Conservation (phyloP, 2,797 vertebrate species). For the Benthosema pterotum region DNA sequence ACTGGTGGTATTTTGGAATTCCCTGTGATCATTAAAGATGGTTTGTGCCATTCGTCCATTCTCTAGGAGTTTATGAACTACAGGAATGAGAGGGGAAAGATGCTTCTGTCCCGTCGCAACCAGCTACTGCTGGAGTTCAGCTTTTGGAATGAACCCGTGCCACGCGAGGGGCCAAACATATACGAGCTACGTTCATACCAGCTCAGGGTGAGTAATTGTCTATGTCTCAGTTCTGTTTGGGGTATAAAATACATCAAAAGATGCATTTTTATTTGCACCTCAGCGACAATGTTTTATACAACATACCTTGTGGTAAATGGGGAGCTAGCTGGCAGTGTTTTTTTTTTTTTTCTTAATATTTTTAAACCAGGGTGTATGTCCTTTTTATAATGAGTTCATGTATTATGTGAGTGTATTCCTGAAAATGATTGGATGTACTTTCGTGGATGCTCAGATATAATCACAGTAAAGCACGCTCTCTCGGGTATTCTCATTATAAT, state of each 20-base stretch:
- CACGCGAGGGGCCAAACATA: constrained; percentile 91
- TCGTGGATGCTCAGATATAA: no score
- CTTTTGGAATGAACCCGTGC: constrained; percentile 94
- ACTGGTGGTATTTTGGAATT: constrained; percentile 7
- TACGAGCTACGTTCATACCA: constrained; percentile 95
- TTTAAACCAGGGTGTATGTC: no score
- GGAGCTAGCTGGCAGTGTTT: neutral
- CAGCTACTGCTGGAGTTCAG: constrained; percentile 95
- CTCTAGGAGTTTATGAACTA: constrained; percentile 87
- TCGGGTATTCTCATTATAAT: no score
- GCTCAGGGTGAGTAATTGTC: constrained; percentile 83
- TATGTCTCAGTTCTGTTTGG: neutral
- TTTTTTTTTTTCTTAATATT: neutral
- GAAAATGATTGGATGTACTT: no score
- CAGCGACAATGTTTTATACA: neutral
- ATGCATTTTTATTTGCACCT: neutral
- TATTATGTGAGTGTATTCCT: no score
- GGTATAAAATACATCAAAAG: no score
- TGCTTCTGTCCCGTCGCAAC: constrained; percentile 94
- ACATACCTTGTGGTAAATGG: neutral
- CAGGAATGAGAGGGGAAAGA: constrained; percentile 89
- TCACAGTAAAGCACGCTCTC: no score
- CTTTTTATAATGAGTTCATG: no score
- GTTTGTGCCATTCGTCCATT: constrained; percentile 29
- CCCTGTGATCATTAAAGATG: neutral